Evolutionary conservation across 37 sponge, comb jelly and placozoan genomes (phyloP), one percentile per base, ranked within the genome.

Genomic region (Oscarella lobularis): DNA sequence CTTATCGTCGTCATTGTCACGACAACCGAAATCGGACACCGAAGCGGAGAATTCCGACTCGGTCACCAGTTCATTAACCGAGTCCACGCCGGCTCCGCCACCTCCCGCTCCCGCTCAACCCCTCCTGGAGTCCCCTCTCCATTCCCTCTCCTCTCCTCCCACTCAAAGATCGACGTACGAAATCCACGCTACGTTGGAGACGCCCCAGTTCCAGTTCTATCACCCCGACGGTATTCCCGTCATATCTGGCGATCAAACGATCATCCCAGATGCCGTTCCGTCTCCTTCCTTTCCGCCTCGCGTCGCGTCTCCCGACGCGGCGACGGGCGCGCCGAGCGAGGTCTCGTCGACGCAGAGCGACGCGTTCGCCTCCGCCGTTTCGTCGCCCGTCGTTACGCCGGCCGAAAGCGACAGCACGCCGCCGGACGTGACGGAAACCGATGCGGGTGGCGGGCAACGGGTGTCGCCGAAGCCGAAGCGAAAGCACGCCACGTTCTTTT

Each of bases 401-500:
- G 1, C 33, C 37, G 66, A 38, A 2, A 41, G 48, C 55, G 37
- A 38, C 35, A 41, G 74, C 41, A 0, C 36, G 34, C 2, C 67
- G 2, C 73, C 54, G 40, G 67, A 36, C 41, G 9, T 36, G 3
- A 27, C 30, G 65, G 4, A 36, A 14, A 35, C 29, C 41, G 37
- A 66, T 5, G 3, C 37, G 37, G 34, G 80, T 37, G 20, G 74
- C 66, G 29, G 34, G 54, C 66, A 20, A 40, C 3, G 38, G 34
- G 39, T 33, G 1, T 30, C 20, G 30, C 54, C 0, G 3, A 0
- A 9, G 29, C 72, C 41, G 31, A 2, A 6, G 4, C 75, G 66
- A n/a, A 31, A 4, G 36, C 37, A 39, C 48, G 66, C 81, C 2
- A 87, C 84, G 29, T 85, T 87, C 48, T 87, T 87, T 75, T 87